Base-by-base conservation (phyloP, 2,888 invertebrate species). In the Julus scandinavius region DNA sequence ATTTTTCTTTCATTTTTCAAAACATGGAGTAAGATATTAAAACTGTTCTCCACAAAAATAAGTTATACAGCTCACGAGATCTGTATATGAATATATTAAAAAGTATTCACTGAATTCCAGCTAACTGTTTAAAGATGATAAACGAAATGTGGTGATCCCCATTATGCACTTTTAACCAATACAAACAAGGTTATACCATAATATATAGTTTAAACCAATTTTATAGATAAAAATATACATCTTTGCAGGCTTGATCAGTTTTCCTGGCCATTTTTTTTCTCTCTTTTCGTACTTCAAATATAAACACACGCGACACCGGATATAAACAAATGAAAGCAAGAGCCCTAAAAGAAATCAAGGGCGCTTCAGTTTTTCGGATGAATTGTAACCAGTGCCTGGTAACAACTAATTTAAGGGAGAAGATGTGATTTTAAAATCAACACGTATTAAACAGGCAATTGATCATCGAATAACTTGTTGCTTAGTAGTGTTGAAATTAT, bases 161-260 rank as follows among this genome's bases (percentile, higher is more conserved):
- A 40, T 72, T 80, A 15, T 15, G 38, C 13, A 38, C 38, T 29
- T 29, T 38, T 40, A 80, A 80, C 80, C 80, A 38, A 38, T 38
- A 80, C 80, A 80, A 80, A 80, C 80, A 80, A 80, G 38, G 80
- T 80, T 40, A 38, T 38, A 80, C 80, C 38, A 80, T 72, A 72
- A 29, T 6, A 29, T 38, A 80, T 80, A 80, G 80, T 80, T 80
- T 40, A 38, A 80, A 80, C 80, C 38, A 80, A 38, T 80, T 72
- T 80, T 80, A 80, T 80, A 80, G 80, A 80, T 80, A 80, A 80
- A 45, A 80, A 80, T 80, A 80, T 80, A 80, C 80, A 80, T 80
- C 80, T 80, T 29, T 29, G 29, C 80, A 80, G 80, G 80, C 80
- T 80, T 38, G 80, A 80, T 80, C 80, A 80, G 80, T 29, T 80